Base-by-base conservation (phyloP, 2,888 invertebrate species). In the Diarsia dahlii region DNA sequence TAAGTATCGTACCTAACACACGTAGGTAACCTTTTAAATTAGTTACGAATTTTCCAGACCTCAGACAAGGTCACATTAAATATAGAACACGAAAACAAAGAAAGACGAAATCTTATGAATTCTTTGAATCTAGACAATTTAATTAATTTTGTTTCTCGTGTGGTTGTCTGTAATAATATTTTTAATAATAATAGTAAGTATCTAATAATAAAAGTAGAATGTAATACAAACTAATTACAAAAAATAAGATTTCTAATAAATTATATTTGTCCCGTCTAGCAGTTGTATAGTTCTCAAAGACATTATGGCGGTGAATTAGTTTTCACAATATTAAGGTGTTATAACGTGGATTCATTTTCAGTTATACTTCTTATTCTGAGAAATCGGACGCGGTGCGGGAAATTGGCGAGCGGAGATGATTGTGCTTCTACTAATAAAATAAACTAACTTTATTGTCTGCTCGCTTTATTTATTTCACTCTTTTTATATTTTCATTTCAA, bases 321-420 rank as follows among this genome's bases (percentile, higher is more conserved):
- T 83, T 78, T 63, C 34, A 50, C 45, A 79, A 67, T 68, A 73
- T 74, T 79, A 81, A 63, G 62, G n/a, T 78, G 48, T 63, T 64
- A 58, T 71, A 76, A 56, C 52, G 20, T 12, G 58, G 39, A 71
- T 81, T 88, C 86, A 83, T 89, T 96, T 95, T 88, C 96, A 96
- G 96, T 88, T 95, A 63, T 96, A 96, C 88, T 96, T 96, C 90
- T 91, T 96, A 89, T 94, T 96, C 82, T 96, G 91, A 93, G 74
- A 60, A 89, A 94, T 95, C 81, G 95, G 91, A 93, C 75, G 64
- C 71, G 80, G 76, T 76, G 78, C 80, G 79, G 81, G 81, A 83
- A 84, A 89, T 92, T 92, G 92, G 92, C 89, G 84, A 87, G 84
- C 81, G 84, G 88, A 71, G 75, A 78, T 71, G 76, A 91, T 89